Conservation (phyloP, 2,888 invertebrate genomes). For the Morpho deidamia region DNA sequence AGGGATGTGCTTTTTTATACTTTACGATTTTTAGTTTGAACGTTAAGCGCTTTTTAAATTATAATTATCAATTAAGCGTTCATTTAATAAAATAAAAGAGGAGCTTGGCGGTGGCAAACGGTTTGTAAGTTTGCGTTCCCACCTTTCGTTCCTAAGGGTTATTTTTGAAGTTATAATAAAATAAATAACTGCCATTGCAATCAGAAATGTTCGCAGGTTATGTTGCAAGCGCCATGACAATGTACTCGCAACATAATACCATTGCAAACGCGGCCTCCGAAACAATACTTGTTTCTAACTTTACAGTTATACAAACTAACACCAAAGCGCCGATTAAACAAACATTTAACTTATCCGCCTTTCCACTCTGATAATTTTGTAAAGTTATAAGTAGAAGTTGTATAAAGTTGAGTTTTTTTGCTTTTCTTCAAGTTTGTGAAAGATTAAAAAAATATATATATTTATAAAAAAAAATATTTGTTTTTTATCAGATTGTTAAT, state of each 20-base stretch:
- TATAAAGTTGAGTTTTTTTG: neutral
- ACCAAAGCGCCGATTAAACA: conserved; percentile 29
- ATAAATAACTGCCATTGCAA: conserved; percentile 34
- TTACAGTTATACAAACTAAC: conserved; percentile 35
- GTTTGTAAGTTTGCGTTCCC: too few relatives aligned
- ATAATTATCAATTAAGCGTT: too few relatives aligned
- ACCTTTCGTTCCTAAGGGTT: too few relatives aligned
- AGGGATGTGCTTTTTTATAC: too few relatives aligned
- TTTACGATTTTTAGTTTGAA: too few relatives aligned
- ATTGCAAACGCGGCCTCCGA: conserved; percentile 45
- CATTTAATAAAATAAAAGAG: too few relatives aligned
- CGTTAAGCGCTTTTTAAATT: too few relatives aligned
- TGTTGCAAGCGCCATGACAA: conserved; percentile 46
- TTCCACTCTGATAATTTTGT: conserved; percentile 16
- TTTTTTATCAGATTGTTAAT: too few relatives aligned
- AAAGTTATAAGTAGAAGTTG: neutral
- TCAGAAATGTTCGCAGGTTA: conserved; percentile 45
- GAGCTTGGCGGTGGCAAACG: too few relatives aligned
- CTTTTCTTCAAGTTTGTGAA: neutral
- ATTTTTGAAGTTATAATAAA: too few relatives aligned
- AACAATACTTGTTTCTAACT: conserved; percentile 49
- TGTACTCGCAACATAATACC: conserved; percentile 49
- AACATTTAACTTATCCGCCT: conserved; percentile 20
- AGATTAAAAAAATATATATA: too few relatives aligned
- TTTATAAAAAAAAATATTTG: too few relatives aligned